Conservation (phyloP, 2,113 vertebrate genomes). For the Saguinus imperator region DNA sequence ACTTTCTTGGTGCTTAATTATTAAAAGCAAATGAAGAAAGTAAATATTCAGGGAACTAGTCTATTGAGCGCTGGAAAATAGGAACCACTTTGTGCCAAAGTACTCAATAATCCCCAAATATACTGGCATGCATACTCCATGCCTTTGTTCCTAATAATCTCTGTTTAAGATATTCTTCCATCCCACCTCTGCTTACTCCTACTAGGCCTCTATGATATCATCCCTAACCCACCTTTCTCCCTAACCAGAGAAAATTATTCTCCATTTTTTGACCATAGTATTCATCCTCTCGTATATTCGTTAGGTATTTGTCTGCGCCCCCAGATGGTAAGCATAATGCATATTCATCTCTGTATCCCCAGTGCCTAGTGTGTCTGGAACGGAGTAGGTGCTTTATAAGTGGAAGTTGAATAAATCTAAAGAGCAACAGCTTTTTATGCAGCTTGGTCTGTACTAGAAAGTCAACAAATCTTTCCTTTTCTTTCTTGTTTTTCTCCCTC, state of each 20-base stretch:
- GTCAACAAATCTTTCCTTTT: background rate
- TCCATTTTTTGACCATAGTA: background rate
- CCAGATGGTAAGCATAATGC: background rate
- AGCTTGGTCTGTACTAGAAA: background rate
- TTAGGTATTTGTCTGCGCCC: background rate
- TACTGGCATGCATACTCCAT: rapidly evolving
- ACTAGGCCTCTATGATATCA: background rate
- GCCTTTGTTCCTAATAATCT: background rate
- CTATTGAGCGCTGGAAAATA: conserved; percentile 30
- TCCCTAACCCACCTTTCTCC: background rate
- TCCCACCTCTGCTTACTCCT: background rate
- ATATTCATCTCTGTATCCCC: background rate
- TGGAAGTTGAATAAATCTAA: background rate
- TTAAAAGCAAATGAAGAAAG: conserved; percentile 78
- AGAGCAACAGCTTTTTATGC: background rate
- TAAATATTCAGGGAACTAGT: conserved; percentile 43
- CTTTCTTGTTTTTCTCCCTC: background rate
- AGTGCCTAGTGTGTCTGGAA: background rate
- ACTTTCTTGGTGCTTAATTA: conserved; percentile 77
- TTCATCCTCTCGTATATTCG: background rate
- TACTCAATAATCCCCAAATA: background rate
- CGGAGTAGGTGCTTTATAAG: background rate
- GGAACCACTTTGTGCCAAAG: conserved; percentile 35
- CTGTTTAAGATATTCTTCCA: background rate
- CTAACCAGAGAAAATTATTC: background rate